These are phyloP conservation scores for Druon quercuslanigerum DNA, from an alignment of 1,140 invertebrate species.

Conservation along the genomic window DNA sequence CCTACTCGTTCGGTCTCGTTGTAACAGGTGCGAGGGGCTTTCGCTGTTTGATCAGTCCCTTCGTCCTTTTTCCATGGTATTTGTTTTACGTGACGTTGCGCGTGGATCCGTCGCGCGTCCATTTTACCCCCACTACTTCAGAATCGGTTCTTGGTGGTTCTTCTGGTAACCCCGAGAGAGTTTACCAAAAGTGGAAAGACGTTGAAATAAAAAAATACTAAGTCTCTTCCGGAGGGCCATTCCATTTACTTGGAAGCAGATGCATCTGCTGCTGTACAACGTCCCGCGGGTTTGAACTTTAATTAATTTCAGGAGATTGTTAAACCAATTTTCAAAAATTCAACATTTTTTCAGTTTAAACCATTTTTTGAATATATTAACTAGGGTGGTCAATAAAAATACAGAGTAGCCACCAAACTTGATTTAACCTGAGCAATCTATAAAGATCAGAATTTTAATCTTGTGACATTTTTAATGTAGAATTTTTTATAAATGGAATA, in stretches of 20 bases:
- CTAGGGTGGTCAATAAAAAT: no score
- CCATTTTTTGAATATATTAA: no score
- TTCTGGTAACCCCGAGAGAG: background rate
- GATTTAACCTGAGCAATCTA: no score
- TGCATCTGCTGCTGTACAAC: background rate
- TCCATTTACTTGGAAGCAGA: background rate
- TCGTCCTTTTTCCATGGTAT: slow-evolving; percentile 23
- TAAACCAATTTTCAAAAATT: no score
- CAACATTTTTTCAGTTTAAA: no score
- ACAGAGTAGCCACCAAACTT: no score
- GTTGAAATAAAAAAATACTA: background rate
- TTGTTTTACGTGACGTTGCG: slow-evolving; percentile 27
- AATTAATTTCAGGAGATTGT: no score
- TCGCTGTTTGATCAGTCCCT: slow-evolving; percentile 17
- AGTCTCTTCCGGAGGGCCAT: background rate
- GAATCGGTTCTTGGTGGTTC: background rate
- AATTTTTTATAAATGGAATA: no score
- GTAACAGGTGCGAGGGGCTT: slow-evolving; percentile 24
- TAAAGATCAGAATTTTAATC: no score
- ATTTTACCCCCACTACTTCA: slow-evolving; percentile 1
- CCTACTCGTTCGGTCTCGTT: slow-evolving; percentile 12
- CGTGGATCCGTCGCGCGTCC: slow-evolving; percentile 14
- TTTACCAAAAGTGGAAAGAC: slow-evolving; percentile 27
- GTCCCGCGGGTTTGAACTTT: no score
- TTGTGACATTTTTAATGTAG: no score